Evolutionary conservation across 2,888 invertebrate genomes (phyloP).

Genomic region (Sinotaia quadrata): DNA sequence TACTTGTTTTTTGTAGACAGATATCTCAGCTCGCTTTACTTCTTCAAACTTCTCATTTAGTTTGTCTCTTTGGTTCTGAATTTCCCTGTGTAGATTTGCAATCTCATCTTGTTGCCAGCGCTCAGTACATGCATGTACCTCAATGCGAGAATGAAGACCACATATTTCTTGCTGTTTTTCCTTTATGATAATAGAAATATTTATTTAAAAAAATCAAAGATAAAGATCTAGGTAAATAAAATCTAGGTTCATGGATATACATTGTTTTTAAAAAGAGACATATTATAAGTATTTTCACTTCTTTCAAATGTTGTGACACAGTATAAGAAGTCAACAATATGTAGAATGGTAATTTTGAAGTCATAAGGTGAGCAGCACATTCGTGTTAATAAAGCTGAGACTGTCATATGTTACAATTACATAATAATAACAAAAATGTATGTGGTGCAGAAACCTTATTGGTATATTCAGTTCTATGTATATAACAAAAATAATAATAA

Average conservation of each 20-base stretch:
- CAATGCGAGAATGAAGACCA: conserved; percentile 21
- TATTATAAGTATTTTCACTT: too few relatives aligned
- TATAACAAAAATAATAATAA: too few relatives aligned
- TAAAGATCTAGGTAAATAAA: too few relatives aligned
- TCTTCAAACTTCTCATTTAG: conserved; percentile 11
- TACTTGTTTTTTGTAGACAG: conserved; percentile 26
- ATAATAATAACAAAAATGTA: too few relatives aligned
- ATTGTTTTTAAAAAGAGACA: neutral
- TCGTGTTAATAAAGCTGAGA: too few relatives aligned
- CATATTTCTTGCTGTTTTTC: conserved; percentile 32
- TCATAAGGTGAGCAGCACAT: too few relatives aligned
- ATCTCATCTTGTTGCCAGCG: conserved; percentile 33
- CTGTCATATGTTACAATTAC: too few relatives aligned
- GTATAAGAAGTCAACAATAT: neutral
- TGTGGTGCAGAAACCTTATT: too few relatives aligned
- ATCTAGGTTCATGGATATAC: neutral
- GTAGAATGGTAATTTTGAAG: neutral
- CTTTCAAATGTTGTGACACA: too few relatives aligned
- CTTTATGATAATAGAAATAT: too few relatives aligned
- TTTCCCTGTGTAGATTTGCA: conserved; percentile 16
- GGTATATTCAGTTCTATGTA: too few relatives aligned
- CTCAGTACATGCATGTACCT: conserved; percentile 20
- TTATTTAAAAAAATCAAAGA: too few relatives aligned
- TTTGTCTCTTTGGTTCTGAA: neutral
- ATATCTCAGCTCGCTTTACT: conserved; percentile 5